Evolutionary conservation across 2,797 vertebrate genomes (phyloP).

Genomic region (Calcarius lapponicus): DNA sequence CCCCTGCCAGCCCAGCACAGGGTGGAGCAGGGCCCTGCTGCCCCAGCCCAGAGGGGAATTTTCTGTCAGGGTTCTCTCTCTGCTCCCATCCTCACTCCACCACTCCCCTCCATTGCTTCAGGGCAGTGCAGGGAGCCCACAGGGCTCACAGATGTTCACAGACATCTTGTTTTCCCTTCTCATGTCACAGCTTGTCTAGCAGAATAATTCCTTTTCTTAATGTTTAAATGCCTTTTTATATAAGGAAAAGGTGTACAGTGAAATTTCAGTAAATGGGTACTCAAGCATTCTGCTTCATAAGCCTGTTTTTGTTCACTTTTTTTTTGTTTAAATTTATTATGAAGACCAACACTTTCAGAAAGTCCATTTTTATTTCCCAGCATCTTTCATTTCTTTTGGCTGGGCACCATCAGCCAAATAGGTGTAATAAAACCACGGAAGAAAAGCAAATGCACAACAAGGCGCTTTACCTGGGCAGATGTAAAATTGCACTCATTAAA

Average conservation of each 20-base stretch:
- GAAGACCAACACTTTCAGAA: not conserved
- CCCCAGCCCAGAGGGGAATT: not conserved
- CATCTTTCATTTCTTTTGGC: not conserved
- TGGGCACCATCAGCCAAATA: not conserved
- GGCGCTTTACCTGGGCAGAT: not conserved
- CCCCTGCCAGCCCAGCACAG: no score
- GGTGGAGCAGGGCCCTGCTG: not conserved
- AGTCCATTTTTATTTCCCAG: constrained; percentile 7
- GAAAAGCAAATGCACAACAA: constrained; percentile 1
- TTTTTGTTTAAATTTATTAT: not conserved
- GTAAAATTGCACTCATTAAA: constrained; percentile 50
- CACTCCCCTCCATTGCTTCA: not conserved
- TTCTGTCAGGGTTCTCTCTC: not conserved
- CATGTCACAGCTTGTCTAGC: not conserved
- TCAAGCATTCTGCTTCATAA: not conserved
- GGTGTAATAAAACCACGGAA: not conserved
- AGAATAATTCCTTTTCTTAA: not conserved
- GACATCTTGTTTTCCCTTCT: not conserved
- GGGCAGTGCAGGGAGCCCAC: not conserved
- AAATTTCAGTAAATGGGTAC: not conserved
- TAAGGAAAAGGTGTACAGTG: not conserved
- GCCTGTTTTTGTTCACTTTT: not conserved
- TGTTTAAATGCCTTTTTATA: not conserved
- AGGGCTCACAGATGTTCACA: not conserved
- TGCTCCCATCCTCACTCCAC: not conserved